These are phyloP conservation scores for Macrobrachium rosenbergii DNA, from an alignment of 1,140 invertebrate genomes.

Conservation along the genomic window DNA sequence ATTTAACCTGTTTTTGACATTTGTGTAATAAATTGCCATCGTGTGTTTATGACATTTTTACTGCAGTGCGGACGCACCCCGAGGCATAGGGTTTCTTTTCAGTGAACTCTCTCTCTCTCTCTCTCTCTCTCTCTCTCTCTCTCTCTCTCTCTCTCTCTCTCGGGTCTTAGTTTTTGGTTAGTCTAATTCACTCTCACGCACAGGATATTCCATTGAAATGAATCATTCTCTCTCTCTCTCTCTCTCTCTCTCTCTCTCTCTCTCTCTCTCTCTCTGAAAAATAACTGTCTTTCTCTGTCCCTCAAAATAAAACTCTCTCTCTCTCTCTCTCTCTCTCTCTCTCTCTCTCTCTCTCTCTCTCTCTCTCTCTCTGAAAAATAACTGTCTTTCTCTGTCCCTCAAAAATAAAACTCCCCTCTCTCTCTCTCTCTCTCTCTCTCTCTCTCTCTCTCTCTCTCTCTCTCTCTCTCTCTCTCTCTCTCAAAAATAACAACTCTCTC, in stretches of 20 bases:
- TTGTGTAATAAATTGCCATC: too few relatives aligned
- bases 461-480: too few relatives aligned
- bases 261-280: not conserved
- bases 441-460: conserved; percentile 10
- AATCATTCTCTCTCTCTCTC: too few relatives aligned
- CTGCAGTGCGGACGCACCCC: not conserved
- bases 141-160: conserved; percentile 33
- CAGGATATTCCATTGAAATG: too few relatives aligned
- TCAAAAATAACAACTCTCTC: too few relatives aligned
- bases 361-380: not conserved
- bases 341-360: not conserved
- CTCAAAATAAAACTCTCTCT: too few relatives aligned
- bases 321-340: conserved; percentile 21
- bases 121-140: conserved; percentile 35
- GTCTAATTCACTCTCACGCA: too few relatives aligned
- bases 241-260: not conserved
- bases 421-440: not conserved
- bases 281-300: not conserved
- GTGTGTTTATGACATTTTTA: too few relatives aligned
- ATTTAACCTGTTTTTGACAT: too few relatives aligned
- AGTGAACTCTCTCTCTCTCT: conserved; percentile 7
- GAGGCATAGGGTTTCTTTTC: not conserved
- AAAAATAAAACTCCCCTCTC: not conserved
- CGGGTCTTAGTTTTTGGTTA: too few relatives aligned
- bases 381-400: not conserved